Base-by-base conservation (phyloP, 2,888 invertebrate species). In the Clepsis dumicolana region DNA sequence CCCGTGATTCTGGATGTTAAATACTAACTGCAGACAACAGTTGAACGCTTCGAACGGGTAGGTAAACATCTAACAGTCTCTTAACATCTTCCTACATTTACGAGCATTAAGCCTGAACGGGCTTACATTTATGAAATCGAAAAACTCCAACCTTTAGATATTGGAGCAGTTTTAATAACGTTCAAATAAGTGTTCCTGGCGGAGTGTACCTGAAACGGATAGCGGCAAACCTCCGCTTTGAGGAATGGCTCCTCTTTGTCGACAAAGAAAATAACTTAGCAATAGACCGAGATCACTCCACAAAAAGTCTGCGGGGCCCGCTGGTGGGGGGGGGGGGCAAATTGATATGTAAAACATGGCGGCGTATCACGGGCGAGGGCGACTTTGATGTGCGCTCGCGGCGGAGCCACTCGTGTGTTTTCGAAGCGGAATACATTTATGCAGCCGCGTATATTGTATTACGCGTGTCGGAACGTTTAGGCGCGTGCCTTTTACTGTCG, bases 291-390 rank as follows among this genome's bases (percentile, higher is more conserved):
- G 62, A 57, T 50, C 35, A 60, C 65, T 59, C 10, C 54, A 29
- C 61, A 63, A 67, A 63, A 63, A 63, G 56, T 41, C 41, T 32
- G 16, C 7, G 18, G 27, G 41, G 7, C 38, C n/a, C n/a, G n/a
- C n/a, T n/a, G n/a, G 16, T 0, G 21, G 18, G 7, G 41, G 4
- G 32, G 1, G 18, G 18, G 50, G 12, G 14, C 50, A 59, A 64
- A 68, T 68, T 57, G 63, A 64, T 68, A 68, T 68, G 68, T 64
- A 68, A 68, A 68, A 59, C 68, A 59, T 24, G 62, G 52, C 38
- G 27, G 62, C 29, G 52, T 50, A 68, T 64, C 63, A 59, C 63
- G 52, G 16, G 10, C 35, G 63, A 59, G 52, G 16, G 10, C 35
- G 63, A 59, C 68, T 68, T 68, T 68, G 68, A 68, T 68, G 68